Evolutionary conservation across 2,888 invertebrate species (phyloP).

Genomic region (Apamea monoglypha): DNA sequence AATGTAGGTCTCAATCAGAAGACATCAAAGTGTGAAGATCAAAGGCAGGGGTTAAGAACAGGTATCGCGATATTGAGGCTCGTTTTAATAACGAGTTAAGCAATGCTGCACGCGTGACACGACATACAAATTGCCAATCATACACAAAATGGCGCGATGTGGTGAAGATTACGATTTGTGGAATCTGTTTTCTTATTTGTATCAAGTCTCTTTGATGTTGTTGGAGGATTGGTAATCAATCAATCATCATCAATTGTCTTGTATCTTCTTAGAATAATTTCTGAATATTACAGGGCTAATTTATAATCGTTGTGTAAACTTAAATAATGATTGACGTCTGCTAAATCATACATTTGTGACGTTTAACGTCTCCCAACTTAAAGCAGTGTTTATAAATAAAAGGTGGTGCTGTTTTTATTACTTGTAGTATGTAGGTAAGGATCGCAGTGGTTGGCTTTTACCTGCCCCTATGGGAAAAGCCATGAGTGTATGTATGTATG

Average conservation of each 20-base stretch:
- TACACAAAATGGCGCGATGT: conserved; percentile 49
- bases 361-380: not conserved
- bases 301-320: not conserved
- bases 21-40: conserved; percentile 71
- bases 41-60: conserved; percentile 75
- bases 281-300: not conserved
- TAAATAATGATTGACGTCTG: not conserved
- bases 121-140: conserved; percentile 65
- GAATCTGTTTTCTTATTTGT: conserved; percentile 28
- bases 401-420: not conserved
- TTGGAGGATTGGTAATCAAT: conserved; percentile 23
- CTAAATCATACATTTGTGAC: not conserved
- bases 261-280: conserved; percentile 3
- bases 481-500: not conserved
- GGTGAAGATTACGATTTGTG: conserved; percentile 20
- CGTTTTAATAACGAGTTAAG: conserved; percentile 69
- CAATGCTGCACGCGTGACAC: conserved; percentile 56
- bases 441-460: too few species aligned
- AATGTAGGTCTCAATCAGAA: conserved; percentile 68
- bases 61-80: conserved; percentile 74
- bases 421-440: not conserved
- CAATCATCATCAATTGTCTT: conserved; percentile 8
- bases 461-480: too few species aligned
- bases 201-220: conserved; percentile 4
- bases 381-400: not conserved